Percentiles rank a stretch among this genome's conserved stretches.
These are phyloP conservation scores for Pedionomus torquatus DNA, from an alignment of 2,113 vertebrate genomes.

Conservation along the genomic window DNA sequence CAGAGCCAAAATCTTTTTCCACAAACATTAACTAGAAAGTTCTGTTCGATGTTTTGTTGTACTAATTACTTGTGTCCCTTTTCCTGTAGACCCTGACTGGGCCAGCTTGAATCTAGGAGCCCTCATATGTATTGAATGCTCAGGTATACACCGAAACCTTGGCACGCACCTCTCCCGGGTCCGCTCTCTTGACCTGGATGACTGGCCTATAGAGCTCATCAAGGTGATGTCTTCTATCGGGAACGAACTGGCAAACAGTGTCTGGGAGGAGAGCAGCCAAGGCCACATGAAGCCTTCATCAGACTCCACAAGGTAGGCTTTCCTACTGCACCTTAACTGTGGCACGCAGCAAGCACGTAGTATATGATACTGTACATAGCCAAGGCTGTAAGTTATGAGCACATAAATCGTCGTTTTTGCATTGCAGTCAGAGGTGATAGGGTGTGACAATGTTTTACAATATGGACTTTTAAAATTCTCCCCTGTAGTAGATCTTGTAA, in stretches of 20 bases:
- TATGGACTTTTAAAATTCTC: neutral
- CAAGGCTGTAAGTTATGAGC: neutral
- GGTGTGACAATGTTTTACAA: neutral
- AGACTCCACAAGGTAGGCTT: conserved; percentile 88
- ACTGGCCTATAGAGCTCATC: conserved; percentile 96
- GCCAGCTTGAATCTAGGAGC: conserved; percentile 96
- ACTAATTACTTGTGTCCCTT: neutral
- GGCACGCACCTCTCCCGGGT: conserved; percentile 95
- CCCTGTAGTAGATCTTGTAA: neutral
- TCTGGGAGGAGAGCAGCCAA: conserved; percentile 93
- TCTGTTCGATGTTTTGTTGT: rapidly evolving
- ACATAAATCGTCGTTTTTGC: neutral
- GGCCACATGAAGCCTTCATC: conserved; percentile 87
- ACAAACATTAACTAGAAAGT: neutral
- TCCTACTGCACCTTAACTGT: rapidly evolving
- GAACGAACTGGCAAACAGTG: conserved; percentile 92
- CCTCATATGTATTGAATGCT: conserved; percentile 98
- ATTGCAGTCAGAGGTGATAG: neutral
- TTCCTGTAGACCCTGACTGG: conserved; percentile 89
- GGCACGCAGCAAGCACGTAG: rapidly evolving
- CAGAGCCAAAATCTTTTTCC: rapidly evolving
- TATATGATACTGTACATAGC: rapidly evolving
- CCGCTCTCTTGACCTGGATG: conserved; percentile 94
- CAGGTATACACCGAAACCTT: conserved; percentile 96
- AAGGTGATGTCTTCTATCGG: conserved; percentile 95